Percentiles rank a stretch among this genome's conserved stretches.
These are phyloP conservation scores for Tridacna crocea DNA, from an alignment of 2,888 invertebrate genomes.

Conservation along the genomic window DNA sequence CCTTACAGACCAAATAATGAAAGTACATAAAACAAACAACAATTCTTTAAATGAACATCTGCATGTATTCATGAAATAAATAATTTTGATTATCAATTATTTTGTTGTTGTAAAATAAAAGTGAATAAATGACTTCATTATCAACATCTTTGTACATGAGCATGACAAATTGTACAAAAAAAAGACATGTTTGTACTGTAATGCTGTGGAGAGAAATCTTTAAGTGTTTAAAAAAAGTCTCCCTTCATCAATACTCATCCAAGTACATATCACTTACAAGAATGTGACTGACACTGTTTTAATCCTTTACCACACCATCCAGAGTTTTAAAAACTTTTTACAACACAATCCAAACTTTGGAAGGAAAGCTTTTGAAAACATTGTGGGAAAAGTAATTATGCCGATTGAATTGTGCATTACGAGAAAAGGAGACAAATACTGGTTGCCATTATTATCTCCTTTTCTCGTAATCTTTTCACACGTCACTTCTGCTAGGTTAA, in stretches of 20 bases:
- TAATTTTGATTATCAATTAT: slow-evolving; percentile 66
- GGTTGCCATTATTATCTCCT: no score
- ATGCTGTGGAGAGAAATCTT: slow-evolving; percentile 19
- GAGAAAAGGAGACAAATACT: no score
- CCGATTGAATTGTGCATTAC: no score
- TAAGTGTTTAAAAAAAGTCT: not conserved
- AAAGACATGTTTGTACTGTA: not conserved
- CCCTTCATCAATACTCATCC: no score
- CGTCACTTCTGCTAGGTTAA: no score
- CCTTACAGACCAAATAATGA: no score
- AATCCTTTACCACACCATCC: not conserved
- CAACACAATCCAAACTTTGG: no score
- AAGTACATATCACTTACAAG: no score
- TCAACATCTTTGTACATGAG: slow-evolving; percentile 21
- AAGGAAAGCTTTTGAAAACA: no score
- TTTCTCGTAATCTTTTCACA: no score
- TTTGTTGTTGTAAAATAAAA: slow-evolving; percentile 34
- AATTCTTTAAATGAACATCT: slow-evolving; percentile 56
- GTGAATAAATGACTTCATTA: slow-evolving; percentile 39
- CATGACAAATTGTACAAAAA: not conserved
- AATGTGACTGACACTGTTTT: not conserved
- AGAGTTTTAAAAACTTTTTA: not conserved
- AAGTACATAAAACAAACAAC: slow-evolving; percentile 40
- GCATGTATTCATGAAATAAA: slow-evolving; percentile 65
- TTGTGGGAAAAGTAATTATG: no score